Base-by-base conservation (phyloP, 2,888 invertebrate species). In the Dryocosmus kuriphilus region DNA sequence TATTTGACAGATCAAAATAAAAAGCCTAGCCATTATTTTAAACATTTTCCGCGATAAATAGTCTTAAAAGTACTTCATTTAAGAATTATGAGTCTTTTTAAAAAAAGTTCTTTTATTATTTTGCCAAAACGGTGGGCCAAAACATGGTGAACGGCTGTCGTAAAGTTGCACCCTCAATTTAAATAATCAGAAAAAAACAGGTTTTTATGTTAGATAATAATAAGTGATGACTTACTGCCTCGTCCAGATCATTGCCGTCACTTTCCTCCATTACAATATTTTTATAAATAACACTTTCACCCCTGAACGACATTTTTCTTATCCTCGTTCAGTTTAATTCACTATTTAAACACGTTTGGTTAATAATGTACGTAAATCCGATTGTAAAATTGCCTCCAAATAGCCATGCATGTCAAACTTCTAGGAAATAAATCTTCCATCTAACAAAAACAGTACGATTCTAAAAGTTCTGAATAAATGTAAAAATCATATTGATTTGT, bases 221-320 rank as follows among this genome's bases (percentile, higher is more conserved):
- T n/a, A 9, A 19, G 14, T 24, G 8, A 11, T 16, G 16, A 71
- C 71, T 51, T 32, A 71, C 71, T 9, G 51, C 32, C 14, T 83
- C 79, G 11, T 80, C 78, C 19, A 80, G 74, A 46, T 75, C 41
- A 30, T 11, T 73, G 35, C 77, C 79, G 1, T 76, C 73, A 46
- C 74, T 55, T 46, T 77, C 77, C 11, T 73, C 73, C 55, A 51
- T 75, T 9, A 80, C 62, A 63, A 83, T 81, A 71, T 81, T 81
- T 74, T 71, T 79, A 57, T 79, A 81, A 78, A 81, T 76, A 80
- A 80, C 79, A 77, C 79, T 80, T 74, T 83, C 79, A 73, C 76
- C 63, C 19, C 76, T 38, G 73, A 79, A 71, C 77, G 83, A 83
- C 83, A 82, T 82, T 77, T 81, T 81, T 57, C 7, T n/a, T 30